phyloP scores from a whole-genome alignment of 2,113 vertebrate species.

The Hyaena hyaena region DNA sequence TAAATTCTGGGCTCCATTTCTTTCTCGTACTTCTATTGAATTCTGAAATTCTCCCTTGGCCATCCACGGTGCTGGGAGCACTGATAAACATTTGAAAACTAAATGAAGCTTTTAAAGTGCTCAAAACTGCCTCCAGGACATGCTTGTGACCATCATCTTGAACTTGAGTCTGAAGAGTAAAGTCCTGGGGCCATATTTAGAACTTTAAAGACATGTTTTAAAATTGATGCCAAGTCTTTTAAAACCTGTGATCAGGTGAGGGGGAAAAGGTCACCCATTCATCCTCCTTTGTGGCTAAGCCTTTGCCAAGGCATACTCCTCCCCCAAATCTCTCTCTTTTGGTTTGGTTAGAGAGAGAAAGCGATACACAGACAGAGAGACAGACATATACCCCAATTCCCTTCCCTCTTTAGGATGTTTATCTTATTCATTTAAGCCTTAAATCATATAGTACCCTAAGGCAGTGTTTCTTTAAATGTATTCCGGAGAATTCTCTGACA shows the following conservation, averaged over 20 bases:
- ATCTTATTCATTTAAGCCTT: slow-evolving; percentile 30
- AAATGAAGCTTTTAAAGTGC: slow-evolving; percentile 72
- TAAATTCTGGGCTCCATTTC: not conserved
- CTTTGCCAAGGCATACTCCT: slow-evolving; percentile 41
- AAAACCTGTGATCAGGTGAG: slow-evolving; percentile 73
- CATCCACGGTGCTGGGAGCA: not conserved
- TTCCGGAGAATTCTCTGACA: not conserved
- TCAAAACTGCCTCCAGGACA: slow-evolving; percentile 73
- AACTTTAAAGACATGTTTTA: slow-evolving; percentile 75
- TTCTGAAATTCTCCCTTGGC: slow-evolving; percentile 46
- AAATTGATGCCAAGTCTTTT: slow-evolving; percentile 70
- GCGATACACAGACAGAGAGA: not conserved
- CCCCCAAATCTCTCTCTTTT: slow-evolving; percentile 16
- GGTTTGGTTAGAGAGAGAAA: not conserved
- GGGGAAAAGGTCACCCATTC: slow-evolving; percentile 59
- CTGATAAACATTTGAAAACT: slow-evolving; percentile 71
- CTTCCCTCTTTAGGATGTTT: slow-evolving; percentile 12
- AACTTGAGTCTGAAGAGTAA: slow-evolving; percentile 67
- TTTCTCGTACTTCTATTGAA: slow-evolving; percentile 47
- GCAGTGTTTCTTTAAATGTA: slow-evolving; percentile 14
- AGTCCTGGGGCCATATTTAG: slow-evolving; percentile 74
- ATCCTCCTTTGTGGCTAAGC: not conserved
- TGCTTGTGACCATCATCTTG: slow-evolving; percentile 72
- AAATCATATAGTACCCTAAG: slow-evolving; percentile 29
- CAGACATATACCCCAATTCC: not conserved